Evolutionary conservation across 2,113 vertebrate species (phyloP).

Genomic region (Pluvialis apricaria): DNA sequence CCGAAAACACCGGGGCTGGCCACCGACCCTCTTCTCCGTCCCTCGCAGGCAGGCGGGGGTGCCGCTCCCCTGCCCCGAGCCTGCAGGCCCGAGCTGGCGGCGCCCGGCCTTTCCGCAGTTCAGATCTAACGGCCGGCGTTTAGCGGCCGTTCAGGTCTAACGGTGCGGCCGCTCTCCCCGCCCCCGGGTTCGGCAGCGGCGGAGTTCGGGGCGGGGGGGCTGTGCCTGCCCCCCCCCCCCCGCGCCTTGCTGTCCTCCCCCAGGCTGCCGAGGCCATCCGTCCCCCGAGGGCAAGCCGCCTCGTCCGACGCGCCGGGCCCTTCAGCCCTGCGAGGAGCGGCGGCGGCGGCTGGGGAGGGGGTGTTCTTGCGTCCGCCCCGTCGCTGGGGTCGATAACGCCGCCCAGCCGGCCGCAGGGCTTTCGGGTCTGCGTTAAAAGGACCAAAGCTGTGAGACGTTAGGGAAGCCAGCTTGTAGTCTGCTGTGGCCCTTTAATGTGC

Average conservation of each 20-base stretch:
- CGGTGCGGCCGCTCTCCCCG: neutral
- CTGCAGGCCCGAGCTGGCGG: neutral
- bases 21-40: neutral
- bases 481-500: neutral
- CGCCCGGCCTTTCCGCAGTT: neutral
- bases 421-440: accelerated
- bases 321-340: neutral
- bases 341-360: accelerated
- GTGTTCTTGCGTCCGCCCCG: neutral
- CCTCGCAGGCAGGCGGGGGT: neutral
- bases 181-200: too few species aligned
- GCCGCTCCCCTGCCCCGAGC: neutral
- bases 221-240: too few species aligned
- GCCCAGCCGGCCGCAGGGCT: accelerated
- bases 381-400: neutral
- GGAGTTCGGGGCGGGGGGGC: too few species aligned
- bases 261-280: too few species aligned
- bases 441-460: accelerated
- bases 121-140: neutral
- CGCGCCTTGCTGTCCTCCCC: too few species aligned
- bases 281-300: accelerated
- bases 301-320: too few species aligned
- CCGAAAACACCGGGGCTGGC: too few species aligned
- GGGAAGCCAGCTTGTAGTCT: neutral
- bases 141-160: too few species aligned